Evolutionary conservation across 2,888 invertebrate species (phyloP), one percentile per base, ranked within the genome.

Genomic region (Leuctra nigra): DNA sequence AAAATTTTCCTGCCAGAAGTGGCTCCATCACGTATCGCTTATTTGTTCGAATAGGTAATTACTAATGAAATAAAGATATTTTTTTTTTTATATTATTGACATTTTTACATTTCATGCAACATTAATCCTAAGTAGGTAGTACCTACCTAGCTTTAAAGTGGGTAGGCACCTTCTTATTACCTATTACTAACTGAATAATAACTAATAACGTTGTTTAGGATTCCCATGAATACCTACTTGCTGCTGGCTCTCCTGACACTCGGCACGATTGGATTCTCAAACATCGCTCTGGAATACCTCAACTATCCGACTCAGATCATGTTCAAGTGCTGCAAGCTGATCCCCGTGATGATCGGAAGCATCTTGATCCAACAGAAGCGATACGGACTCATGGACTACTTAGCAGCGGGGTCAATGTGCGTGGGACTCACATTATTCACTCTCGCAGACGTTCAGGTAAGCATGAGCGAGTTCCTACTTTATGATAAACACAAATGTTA

Each of bases 271-370:
- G 92, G 95, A 0, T 80, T 96, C 61, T 96, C 96, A 1, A 98
- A 98, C 72, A 83, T 94, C 2, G 92, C 96, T 1, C 77, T 97
- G 11, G 94, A 91, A 50, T 95, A 93, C 71, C 77, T 98, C 11
- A 98, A 97, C 72, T 98, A 96, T 72, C 96, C 97, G 0, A 97
- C 96, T 0, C 94, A 95, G 77, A 86, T 97, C 39, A 96, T 97
- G 66, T 98, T 98, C 70, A 97, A 97, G 72, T 95, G 95, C 70
- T 98, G 97, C 72, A 98, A 98, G 71, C 77, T 97, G 0, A 92
- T 97, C 65, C 97, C 97, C 0, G 97, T 97, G 0, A 81, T 98
- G 70, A 82, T 94, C 60, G 97, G 97, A 20, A 92, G 95, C 63
- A 90, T 96, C 63, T 68, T 97, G 50, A 95, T 97, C 67, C 86